Conservation (phyloP, 2,888 invertebrate genomes). For the Neoitamus cyanurus region DNA sequence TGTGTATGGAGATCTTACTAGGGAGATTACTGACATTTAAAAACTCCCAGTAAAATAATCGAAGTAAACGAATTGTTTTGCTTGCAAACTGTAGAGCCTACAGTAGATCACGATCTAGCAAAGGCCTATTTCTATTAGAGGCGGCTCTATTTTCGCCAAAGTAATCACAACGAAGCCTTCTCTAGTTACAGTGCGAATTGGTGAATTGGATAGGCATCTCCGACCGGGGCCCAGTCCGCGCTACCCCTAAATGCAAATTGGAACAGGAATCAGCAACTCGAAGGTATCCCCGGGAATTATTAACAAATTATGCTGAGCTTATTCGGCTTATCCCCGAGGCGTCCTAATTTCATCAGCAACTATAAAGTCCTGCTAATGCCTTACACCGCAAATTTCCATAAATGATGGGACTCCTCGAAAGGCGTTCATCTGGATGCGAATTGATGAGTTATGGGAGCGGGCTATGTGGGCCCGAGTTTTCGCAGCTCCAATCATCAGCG, state of each 20-base stretch:
- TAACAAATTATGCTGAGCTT: neutral
- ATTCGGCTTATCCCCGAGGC: neutral
- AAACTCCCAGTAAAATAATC: no score
- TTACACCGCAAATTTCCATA: slow-evolving; percentile 19
- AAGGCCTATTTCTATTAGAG: neutral
- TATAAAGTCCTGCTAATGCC: neutral
- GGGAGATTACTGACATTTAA: no score
- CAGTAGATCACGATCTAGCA: no score
- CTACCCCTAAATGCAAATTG: neutral
- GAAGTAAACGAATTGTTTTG: no score
- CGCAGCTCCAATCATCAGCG: slow-evolving; percentile 48
- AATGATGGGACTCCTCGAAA: slow-evolving; percentile 8
- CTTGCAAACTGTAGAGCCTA: no score
- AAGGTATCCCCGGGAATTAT: neutral
- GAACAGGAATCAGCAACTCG: neutral
- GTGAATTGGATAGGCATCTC: neutral
- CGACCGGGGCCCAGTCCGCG: neutral
- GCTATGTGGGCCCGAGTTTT: slow-evolving; percentile 10
- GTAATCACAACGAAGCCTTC: neutral
- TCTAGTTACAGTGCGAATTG: neutral
- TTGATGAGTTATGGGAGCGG: slow-evolving; percentile 2
- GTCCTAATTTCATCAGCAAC: neutral
- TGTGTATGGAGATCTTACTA: no score
- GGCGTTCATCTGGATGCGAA: neutral
- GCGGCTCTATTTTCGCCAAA: neutral